These are phyloP conservation scores for Drosophila fulvimacula DNA, from an alignment of 2,888 invertebrate genomes.

Conservation along the genomic window DNA sequence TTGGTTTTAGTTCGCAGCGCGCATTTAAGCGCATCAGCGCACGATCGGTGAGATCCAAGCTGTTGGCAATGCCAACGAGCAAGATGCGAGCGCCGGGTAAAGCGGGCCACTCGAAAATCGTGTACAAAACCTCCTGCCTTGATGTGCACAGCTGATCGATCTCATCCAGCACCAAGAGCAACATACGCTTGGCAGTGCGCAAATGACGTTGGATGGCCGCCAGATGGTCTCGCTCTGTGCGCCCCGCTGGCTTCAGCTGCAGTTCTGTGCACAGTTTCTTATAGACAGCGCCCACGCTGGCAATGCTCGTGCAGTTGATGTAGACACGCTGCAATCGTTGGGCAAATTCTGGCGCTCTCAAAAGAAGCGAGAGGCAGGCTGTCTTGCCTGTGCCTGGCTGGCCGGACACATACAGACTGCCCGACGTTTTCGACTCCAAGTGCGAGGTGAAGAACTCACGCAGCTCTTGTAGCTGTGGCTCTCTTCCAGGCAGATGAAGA, in stretches of 20 bases:
- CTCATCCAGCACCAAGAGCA: slow-evolving; percentile 95
- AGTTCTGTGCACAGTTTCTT: slow-evolving; percentile 91
- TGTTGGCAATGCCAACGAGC: slow-evolving; percentile 97
- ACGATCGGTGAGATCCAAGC: slow-evolving; percentile 96
- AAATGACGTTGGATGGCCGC: slow-evolving; percentile 90
- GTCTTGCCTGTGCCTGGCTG: slow-evolving; percentile 99
- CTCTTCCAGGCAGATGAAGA: slow-evolving; percentile 90
- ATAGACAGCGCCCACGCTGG: slow-evolving; percentile 93
- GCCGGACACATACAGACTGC: slow-evolving; percentile 96
- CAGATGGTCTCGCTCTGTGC: slow-evolving; percentile 89
- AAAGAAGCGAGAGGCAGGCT: slow-evolving; percentile 91
- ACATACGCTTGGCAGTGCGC: slow-evolving; percentile 87
- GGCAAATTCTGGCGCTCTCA: slow-evolving; percentile 87
- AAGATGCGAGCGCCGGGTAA: slow-evolving; percentile 89
- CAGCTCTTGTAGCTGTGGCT: slow-evolving; percentile 90
- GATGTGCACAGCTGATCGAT: slow-evolving; percentile 95
- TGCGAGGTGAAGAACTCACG: slow-evolving; percentile 89
- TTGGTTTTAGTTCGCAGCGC: slow-evolving; percentile 89
- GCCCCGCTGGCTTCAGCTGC: slow-evolving; percentile 86
- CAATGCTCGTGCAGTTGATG: slow-evolving; percentile 94
- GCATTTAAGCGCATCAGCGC: slow-evolving; percentile 94
- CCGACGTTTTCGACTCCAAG: slow-evolving; percentile 88
- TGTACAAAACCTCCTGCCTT: slow-evolving; percentile 94
- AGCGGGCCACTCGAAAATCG: slow-evolving; percentile 97
- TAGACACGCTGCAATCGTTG: slow-evolving; percentile 87